These are phyloP conservation scores for Drosophila subsilvestris DNA, from an alignment of 2,888 invertebrate genomes.

Conservation along the genomic window DNA sequence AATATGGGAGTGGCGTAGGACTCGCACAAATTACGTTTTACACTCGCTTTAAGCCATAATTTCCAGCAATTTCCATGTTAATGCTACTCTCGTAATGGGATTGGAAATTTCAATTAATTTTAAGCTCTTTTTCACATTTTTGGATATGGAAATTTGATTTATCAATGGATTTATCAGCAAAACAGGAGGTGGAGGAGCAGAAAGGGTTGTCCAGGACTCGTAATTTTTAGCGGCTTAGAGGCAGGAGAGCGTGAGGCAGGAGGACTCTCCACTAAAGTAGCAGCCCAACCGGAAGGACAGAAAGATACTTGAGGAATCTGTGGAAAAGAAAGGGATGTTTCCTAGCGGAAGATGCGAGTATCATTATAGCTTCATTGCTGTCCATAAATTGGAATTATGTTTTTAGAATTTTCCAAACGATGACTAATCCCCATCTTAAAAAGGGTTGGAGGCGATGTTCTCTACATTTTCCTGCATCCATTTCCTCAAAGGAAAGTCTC, in stretches of 20 bases:
- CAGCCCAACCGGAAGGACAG: constrained; percentile 44
- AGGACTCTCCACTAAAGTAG: constrained; percentile 55
- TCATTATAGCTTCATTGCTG: constrained; percentile 28
- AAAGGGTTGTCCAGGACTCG: constrained; percentile 52
- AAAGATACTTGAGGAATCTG: constrained; percentile 53
- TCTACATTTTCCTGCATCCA: constrained; percentile 9
- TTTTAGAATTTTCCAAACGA: constrained; percentile 36
- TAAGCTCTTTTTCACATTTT: constrained; percentile 60
- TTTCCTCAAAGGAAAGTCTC: constrained; percentile 8
- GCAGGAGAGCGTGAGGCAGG: constrained; percentile 29
- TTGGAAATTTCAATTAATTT: constrained; percentile 75
- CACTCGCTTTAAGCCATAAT: constrained; percentile 60
- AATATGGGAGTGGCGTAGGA: constrained; percentile 36
- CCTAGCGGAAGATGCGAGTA: constrained; percentile 18
- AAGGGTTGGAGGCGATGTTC: constrained; percentile 1
- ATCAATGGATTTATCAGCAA: constrained; percentile 19
- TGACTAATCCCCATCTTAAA: constrained; percentile 29
- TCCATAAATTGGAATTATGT: constrained; percentile 42
- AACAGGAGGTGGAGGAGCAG: constrained; percentile 4
- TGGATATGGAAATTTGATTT: constrained; percentile 38
- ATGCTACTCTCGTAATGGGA: constrained; percentile 57
- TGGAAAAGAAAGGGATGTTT: constrained; percentile 24
- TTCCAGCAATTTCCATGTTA: constrained; percentile 64
- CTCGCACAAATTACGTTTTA: constrained; percentile 57
- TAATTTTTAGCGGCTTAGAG: constrained; percentile 58